A percentile compares a stretch with the other conserved stretches of the same genome.
Evolutionary conservation across 2,113 vertebrate species (phyloP).

Genomic region (Cavia porcellus): DNA sequence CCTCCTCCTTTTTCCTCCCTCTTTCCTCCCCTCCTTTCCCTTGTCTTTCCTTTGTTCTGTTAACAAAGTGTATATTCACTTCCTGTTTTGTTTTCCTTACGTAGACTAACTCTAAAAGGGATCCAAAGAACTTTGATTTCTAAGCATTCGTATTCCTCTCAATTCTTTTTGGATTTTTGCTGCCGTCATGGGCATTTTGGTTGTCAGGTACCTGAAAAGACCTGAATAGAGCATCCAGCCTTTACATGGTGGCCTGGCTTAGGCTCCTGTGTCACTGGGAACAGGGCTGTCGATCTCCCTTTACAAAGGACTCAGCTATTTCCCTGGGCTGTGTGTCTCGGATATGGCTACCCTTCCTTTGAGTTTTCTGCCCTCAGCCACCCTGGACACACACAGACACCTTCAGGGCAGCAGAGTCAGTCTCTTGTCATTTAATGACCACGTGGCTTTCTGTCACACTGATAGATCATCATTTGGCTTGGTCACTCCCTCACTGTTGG

Average conservation of each 20-base stretch:
- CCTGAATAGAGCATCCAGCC: not conserved
- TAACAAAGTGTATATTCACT: not conserved
- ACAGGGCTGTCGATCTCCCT: not conserved
- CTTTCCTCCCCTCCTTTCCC: too few species aligned
- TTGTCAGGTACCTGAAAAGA: not conserved
- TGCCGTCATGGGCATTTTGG: not conserved
- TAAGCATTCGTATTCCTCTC: not conserved
- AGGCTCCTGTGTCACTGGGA: not conserved
- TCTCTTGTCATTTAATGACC: not conserved
- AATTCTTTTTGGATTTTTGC: not conserved
- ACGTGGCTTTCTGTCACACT: not conserved
- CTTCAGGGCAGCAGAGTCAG: not conserved
- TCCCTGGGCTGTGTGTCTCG: not conserved
- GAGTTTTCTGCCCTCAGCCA: not conserved
- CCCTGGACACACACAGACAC: not conserved
- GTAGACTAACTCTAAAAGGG: not conserved
- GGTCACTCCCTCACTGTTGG: not conserved
- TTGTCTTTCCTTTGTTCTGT: not conserved
- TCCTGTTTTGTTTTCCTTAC: not conserved
- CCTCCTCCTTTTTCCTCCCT: not conserved
- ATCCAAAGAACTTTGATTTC: conserved; percentile 6
- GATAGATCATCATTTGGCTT: not conserved
- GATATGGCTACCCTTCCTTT: not conserved
- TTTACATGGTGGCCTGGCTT: not conserved
- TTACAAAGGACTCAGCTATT: not conserved